Evolutionary conservation across 1,140 invertebrate genomes (phyloP), one percentile per base, ranked within the genome.

Genomic region (Scaptomyza montana): DNA sequence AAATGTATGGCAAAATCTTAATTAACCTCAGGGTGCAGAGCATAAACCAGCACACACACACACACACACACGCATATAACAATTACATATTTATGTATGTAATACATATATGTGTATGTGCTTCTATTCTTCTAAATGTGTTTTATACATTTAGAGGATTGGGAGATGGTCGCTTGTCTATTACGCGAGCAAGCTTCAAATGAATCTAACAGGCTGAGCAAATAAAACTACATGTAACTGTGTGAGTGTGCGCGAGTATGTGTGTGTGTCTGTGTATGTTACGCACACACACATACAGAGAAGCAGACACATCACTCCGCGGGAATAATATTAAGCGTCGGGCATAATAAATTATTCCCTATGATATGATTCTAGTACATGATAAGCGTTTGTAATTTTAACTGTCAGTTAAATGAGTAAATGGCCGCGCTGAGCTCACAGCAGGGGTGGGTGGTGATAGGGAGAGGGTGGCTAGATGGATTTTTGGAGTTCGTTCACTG

Each of bases 321-420:
- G 84, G 79, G 84, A 89, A 89, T 89, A 84, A 89, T 80, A 89
- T 89, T 89, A 89, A 89, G 84, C 85, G 85, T 78, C 73, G 85
- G 67, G 82, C 80, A 89, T 89, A 89, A 89, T 89, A 89, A 89
- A 89, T 89, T 89, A 89, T 89, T 89, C 84, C 84, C 85, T 89
- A 89, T 89, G 84, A 89, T 89, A 89, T 89, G 84, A 89, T 89
- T 89, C 84, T 89, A 80, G 80, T 89, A 89, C 84, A 89, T 89
- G 84, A 89, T 89, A 89, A 89, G 84, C 84, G 84, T 89, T 89
- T 89, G 84, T 89, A 89, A 89, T 89, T 89, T 89, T 89, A 89
- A 89, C 84, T 89, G 84, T 89, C 84, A 89, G 84, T 89, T 89
- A 89, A 89, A 89, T 89, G 84, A 89, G 82, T 89, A 82, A 86